Conservation (phyloP, 2,113 vertebrate species). For the Lepus europaeus region DNA sequence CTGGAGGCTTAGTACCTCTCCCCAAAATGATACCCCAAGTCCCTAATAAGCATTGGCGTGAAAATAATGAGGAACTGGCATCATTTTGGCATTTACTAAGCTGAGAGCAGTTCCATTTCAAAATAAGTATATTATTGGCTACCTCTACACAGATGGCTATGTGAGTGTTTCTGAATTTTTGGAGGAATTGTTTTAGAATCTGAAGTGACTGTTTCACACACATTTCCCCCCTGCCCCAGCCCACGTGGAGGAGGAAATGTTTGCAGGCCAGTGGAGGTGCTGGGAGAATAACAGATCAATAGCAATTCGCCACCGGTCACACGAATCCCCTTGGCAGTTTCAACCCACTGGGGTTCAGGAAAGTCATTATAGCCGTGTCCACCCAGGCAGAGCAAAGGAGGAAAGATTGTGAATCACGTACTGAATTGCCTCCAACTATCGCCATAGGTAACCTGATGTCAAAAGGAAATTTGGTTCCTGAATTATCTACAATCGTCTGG, state of each 20-base stretch:
- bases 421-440: conserved; percentile 60
- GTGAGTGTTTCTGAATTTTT: conserved; percentile 18
- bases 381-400: conserved; percentile 71
- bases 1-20: background rate
- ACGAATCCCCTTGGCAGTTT: conserved; percentile 60
- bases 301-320: conserved; percentile 61
- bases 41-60: background rate
- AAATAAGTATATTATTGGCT: background rate
- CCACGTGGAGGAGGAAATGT: conserved; percentile 19
- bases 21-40: background rate
- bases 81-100: background rate
- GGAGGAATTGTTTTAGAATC: conserved; percentile 41
- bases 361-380: conserved; percentile 68
- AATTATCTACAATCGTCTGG: conserved; percentile 61
- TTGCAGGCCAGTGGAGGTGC: conserved; percentile 55
- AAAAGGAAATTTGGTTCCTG: conserved; percentile 62
- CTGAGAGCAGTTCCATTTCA: conserved; percentile 16
- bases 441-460: conserved; percentile 43
- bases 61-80: background rate
- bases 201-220: background rate
- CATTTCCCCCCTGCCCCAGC: too few relatives aligned
- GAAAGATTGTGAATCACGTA: conserved; percentile 59
- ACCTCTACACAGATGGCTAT: background rate
- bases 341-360: conserved; percentile 50
- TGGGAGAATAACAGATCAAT: conserved; percentile 71